phyloP scores from a whole-genome alignment of 2,797 vertebrate species.

The Oreortyx pictus region DNA sequence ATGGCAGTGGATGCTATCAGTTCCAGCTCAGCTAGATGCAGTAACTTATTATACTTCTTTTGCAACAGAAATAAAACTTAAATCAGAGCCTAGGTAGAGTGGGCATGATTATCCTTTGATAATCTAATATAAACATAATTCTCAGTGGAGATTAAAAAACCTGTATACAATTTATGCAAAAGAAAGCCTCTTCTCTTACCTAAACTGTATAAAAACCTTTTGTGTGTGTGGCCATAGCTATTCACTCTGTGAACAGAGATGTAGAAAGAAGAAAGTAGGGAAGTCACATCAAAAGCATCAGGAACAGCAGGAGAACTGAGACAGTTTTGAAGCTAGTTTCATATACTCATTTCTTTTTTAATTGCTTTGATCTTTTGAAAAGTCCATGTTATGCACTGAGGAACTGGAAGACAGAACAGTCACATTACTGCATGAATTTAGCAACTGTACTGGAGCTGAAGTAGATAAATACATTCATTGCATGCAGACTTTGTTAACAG shows the following conservation, averaged over 20 bases:
- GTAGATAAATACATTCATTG: neutral
- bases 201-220: neutral
- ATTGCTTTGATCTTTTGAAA: slow-evolving; percentile 69
- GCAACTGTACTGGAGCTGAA: neutral
- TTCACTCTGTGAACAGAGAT: slow-evolving; percentile 11
- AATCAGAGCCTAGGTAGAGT: neutral
- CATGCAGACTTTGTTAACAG: neutral
- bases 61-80: slow-evolving; percentile 25
- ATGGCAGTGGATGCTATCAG: neutral
- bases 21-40: neutral
- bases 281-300: slow-evolving; percentile 26
- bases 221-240: neutral
- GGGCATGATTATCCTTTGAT: neutral
- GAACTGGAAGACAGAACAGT: slow-evolving; percentile 4
- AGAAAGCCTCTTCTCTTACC: neutral
- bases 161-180: neutral
- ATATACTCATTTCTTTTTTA: slow-evolving; percentile 44
- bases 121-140: slow-evolving; percentile 28
- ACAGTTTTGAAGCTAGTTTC: slow-evolving; percentile 38
- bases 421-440: neutral
- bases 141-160: neutral
- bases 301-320: slow-evolving; percentile 28
- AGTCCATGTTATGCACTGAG: neutral
- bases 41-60: slow-evolving; percentile 24
- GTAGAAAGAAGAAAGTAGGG: neutral